phyloP scores from a whole-genome alignment of 2,888 invertebrate genomes.

The Campoplex capitator region DNA sequence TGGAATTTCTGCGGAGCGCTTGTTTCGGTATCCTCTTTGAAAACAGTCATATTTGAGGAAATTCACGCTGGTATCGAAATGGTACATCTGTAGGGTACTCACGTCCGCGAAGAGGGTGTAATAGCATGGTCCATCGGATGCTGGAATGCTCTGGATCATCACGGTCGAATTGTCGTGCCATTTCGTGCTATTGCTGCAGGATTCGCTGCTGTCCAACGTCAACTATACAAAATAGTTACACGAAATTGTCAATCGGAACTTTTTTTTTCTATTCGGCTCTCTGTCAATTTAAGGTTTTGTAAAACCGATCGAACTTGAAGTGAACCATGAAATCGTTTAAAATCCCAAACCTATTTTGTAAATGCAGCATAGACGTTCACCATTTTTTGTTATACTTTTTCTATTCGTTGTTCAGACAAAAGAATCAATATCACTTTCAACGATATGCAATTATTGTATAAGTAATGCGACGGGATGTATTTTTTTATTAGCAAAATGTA shows the following conservation, averaged over 20 bases:
- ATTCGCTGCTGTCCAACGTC: slow-evolving; percentile 75
- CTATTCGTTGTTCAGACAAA: no score
- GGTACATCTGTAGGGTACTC: slow-evolving; percentile 70
- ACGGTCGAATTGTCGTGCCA: slow-evolving; percentile 77
- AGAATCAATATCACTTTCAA: no score
- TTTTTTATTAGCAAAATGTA: no score
- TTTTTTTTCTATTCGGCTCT: neutral
- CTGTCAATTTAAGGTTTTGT: neutral
- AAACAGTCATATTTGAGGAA: slow-evolving; percentile 15
- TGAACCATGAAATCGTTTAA: neutral
- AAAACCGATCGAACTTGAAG: neutral
- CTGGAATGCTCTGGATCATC: slow-evolving; percentile 75
- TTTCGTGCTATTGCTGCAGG: slow-evolving; percentile 76
- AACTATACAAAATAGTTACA: slow-evolving; percentile 69
- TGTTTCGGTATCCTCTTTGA: slow-evolving; percentile 30
- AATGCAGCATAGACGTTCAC: neutral
- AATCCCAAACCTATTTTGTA: neutral
- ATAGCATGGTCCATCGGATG: slow-evolving; percentile 75
- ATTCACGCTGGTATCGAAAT: slow-evolving; percentile 13
- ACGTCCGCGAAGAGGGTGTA: slow-evolving; percentile 81
- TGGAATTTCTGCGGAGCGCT: slow-evolving; percentile 26
- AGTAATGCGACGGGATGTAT: no score
- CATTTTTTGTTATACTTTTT: neutral
- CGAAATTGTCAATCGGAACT: slow-evolving; percentile 5
- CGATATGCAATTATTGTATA: no score